Percentiles rank a stretch among this genome's conserved stretches.
phyloP scores from a whole-genome alignment of 53 echinoderm and acorn worm genomes.

The Stichopus horrens region DNA sequence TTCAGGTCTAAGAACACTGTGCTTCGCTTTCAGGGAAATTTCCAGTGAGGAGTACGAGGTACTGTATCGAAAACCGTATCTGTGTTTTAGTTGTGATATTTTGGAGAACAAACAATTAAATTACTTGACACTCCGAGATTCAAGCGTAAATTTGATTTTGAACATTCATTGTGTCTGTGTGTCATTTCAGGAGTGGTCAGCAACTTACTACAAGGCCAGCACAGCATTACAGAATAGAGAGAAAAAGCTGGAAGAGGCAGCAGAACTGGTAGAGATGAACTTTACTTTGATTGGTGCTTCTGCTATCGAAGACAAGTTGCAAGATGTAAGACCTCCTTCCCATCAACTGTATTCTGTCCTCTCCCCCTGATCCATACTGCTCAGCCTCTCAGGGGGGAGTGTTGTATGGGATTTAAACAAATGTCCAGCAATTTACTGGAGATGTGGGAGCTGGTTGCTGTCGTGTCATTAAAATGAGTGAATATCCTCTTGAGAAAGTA shows the following conservation, averaged over 20 bases:
- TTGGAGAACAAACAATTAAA: no score
- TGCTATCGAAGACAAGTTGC: slow-evolving; percentile 96
- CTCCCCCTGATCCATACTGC: no score
- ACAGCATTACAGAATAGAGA: slow-evolving; percentile 94
- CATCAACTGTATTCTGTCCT: not conserved
- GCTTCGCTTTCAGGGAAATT: slow-evolving; percentile 95
- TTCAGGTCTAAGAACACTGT: slow-evolving; percentile 84
- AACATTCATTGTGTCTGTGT: no score
- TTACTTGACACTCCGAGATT: no score
- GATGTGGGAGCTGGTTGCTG: no score
- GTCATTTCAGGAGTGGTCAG: slow-evolving; percentile 82
- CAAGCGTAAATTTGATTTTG: no score
- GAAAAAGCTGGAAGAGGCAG: slow-evolving; percentile 85
- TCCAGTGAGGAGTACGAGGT: slow-evolving; percentile 91
- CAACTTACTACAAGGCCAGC: slow-evolving; percentile 97
- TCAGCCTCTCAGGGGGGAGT: no score
- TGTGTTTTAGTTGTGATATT: no score
- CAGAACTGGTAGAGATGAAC: slow-evolving; percentile 98
- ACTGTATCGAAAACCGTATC: not conserved
- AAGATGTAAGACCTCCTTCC: slow-evolving; percentile 62
- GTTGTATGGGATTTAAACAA: no score
- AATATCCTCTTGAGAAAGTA: no score
- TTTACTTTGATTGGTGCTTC: slow-evolving; percentile 92
- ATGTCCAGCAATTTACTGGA: no score
- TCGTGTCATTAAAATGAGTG: no score